Percentiles rank a stretch among this genome's conserved stretches.
Conservation (phyloP, 2,888 invertebrate species). For the Andrena hattorfiana region DNA sequence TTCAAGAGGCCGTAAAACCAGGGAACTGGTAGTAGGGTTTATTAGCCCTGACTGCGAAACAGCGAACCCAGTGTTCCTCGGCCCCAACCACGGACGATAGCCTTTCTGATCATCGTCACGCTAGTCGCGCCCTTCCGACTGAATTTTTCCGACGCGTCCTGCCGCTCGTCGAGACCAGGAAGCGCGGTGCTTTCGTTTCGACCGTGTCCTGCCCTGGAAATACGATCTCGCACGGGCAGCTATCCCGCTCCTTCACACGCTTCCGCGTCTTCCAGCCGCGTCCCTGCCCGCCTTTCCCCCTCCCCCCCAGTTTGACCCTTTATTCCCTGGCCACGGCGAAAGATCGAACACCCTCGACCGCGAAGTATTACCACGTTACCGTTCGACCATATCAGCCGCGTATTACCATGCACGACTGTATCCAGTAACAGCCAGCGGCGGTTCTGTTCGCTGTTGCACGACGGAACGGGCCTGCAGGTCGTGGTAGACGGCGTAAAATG, state of each 20-base stretch:
- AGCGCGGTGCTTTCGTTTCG: slow-evolving; percentile 66
- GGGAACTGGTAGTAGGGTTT: not conserved
- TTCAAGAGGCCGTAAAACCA: not conserved
- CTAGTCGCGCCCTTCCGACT: not conserved
- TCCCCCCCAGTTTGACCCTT: slow-evolving; percentile 12
- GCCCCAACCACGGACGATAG: not conserved
- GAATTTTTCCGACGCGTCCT: not conserved
- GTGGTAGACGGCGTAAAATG: slow-evolving; percentile 54
- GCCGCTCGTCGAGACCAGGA: slow-evolving; percentile 45
- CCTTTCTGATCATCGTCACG: not conserved
- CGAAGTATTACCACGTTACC: slow-evolving; percentile 70
- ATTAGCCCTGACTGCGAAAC: not conserved
- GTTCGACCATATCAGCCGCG: slow-evolving; percentile 57
- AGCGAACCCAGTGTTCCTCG: not conserved
- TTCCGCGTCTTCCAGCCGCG: slow-evolving; percentile 34
- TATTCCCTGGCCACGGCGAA: slow-evolving; percentile 8
- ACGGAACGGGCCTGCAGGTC: slow-evolving; percentile 48
- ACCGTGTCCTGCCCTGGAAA: slow-evolving; percentile 57
- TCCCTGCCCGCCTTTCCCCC: slow-evolving; percentile 15
- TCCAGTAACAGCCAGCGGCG: slow-evolving; percentile 50
- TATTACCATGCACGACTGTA: slow-evolving; percentile 52
- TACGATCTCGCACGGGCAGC: slow-evolving; percentile 37
- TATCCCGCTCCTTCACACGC: slow-evolving; percentile 2
- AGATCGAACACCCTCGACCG: slow-evolving; percentile 40
- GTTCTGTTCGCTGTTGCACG: slow-evolving; percentile 53